Percentiles rank a stretch among this genome's conserved stretches.
These are phyloP conservation scores for Eristalis tenax DNA, from an alignment of 2,888 invertebrate genomes.

Conservation along the genomic window DNA sequence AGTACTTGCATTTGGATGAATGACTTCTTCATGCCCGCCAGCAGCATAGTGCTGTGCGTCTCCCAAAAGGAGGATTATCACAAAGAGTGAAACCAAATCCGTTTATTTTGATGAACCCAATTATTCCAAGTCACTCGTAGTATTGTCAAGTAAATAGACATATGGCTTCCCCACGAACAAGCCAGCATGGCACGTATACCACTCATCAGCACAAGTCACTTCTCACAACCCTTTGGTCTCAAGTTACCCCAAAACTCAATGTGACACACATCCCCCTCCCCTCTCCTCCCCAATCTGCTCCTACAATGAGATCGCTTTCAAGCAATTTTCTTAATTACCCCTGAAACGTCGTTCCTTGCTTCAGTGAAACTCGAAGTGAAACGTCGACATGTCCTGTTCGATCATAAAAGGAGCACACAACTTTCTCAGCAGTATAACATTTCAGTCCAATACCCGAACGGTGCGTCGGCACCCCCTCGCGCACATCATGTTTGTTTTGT, in stretches of 20 bases:
- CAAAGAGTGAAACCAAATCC: not conserved
- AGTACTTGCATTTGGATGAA: not conserved
- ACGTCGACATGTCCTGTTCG: constrained; percentile 3
- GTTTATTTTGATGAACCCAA: not conserved
- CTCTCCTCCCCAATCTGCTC: not conserved
- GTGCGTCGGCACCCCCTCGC: not conserved
- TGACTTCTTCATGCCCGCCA: not conserved
- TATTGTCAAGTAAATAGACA: not conserved
- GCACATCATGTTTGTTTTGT: constrained; percentile 9
- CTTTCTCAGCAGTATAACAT: constrained; percentile 45
- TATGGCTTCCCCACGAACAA: not conserved
- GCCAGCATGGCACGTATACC: not conserved
- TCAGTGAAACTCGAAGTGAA: constrained; percentile 11
- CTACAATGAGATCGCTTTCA: constrained; percentile 43
- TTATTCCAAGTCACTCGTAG: not conserved
- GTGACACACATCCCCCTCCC: not conserved
- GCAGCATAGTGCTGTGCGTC: not conserved
- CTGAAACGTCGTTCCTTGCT: not conserved
- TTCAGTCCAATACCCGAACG: not conserved
- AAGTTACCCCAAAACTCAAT: not conserved
- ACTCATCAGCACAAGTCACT: not conserved
- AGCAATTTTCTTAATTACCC: constrained; percentile 47
- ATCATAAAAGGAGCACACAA: constrained; percentile 2
- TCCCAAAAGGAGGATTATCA: not conserved
- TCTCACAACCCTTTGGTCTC: not conserved